Conservation (phyloP, 2,797 vertebrate genomes). For the Melanotaenia pygmaea region DNA sequence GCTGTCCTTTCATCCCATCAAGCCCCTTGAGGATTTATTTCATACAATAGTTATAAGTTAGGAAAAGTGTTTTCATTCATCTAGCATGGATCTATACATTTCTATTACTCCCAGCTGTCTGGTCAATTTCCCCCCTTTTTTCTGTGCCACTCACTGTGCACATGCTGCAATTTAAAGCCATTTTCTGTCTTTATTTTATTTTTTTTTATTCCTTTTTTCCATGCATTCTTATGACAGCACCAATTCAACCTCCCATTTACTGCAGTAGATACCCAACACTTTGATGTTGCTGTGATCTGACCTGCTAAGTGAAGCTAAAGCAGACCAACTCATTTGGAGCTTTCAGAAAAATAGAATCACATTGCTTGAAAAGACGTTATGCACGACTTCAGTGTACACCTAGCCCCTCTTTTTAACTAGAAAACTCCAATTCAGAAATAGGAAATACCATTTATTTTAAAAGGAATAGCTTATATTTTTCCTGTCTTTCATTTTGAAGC, state of each 20-base stretch:
- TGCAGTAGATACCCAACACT: conserved; percentile 6
- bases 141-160: not conserved
- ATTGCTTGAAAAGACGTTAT: conserved; percentile 5
- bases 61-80: conserved; percentile 3
- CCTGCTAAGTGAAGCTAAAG: conserved; percentile 12
- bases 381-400: not conserved
- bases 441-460: conserved; percentile 13
- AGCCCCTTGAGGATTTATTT: conserved; percentile 12
- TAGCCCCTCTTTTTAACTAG: conserved; percentile 3
- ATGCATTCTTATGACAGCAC: not conserved
- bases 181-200: not conserved
- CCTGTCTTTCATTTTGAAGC: conserved; percentile 14
- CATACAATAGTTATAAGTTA: conserved; percentile 16
- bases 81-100: not conserved
- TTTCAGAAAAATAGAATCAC: not conserved
- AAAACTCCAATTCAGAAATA: conserved; percentile 25
- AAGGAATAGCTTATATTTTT: conserved; percentile 36
- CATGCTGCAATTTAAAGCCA: conserved; percentile 12
- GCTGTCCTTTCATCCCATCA: not conserved
- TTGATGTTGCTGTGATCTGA: conserved; percentile 1
- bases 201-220: not conserved
- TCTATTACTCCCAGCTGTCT: not conserved
- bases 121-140: not conserved
- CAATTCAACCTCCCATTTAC: conserved; percentile 20
- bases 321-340: not conserved